Percentiles rank a stretch among this genome's conserved stretches.
These are phyloP conservation scores for Mythimna impura DNA, from an alignment of 2,888 invertebrate genomes.

Conservation along the genomic window DNA sequence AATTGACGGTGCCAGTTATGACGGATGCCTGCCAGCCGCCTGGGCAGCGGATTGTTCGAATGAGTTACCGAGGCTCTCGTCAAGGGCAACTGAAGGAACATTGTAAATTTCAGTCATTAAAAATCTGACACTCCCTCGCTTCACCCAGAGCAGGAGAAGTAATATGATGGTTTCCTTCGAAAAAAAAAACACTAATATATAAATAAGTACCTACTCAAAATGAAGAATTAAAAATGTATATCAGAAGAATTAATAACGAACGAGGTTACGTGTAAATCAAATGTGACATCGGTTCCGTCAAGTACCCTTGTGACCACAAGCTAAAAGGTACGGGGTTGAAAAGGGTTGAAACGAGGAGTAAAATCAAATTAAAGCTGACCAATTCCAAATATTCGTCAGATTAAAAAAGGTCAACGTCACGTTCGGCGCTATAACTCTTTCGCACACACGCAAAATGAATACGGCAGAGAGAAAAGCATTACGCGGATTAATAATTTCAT, in stretches of 20 bases:
- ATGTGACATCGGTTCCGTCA: conserved; percentile 8
- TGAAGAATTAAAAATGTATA: neutral
- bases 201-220: neutral
- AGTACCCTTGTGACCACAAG: neutral
- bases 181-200: no score
- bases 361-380: conserved; percentile 23
- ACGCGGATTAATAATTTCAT: conserved; percentile 19
- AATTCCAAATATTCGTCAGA: conserved; percentile 21
- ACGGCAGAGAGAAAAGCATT: neutral
- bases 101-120: no score
- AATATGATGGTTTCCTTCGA: no score
- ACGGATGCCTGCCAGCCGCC: no score
- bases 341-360: conserved; percentile 13
- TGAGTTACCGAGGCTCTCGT: no score
- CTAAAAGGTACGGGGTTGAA: conserved; percentile 22
- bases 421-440: conserved; percentile 1
- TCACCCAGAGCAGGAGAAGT: no score
- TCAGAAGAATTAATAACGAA: conserved; percentile 1
- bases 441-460: neutral
- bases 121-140: no score
- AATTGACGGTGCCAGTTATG: no score
- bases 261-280: neutral
- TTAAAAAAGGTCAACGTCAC: conserved; percentile 15
- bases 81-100: no score
- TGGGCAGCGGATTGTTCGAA: no score